Evolutionary conservation across 2,113 vertebrate species (phyloP).

Genomic region (Podarcis cretensis): DNA sequence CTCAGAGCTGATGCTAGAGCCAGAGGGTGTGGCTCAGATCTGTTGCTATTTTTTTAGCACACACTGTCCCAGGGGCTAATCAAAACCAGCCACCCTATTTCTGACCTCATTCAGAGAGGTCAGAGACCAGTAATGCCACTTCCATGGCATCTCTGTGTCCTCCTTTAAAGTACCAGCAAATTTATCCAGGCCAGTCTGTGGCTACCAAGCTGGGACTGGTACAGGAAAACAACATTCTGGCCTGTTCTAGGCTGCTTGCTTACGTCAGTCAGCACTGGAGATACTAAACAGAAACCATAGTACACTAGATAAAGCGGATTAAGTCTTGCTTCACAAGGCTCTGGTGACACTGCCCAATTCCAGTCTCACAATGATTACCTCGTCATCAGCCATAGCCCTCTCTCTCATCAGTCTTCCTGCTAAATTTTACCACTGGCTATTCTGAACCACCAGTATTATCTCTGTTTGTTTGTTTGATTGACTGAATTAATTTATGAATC

Average conservation of each 20-base stretch:
- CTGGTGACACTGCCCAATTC: neutral
- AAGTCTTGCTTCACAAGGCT: neutral
- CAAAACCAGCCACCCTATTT: neutral
- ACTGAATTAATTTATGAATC: too few relatives aligned
- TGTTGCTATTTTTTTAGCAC: constrained; percentile 6
- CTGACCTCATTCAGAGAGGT: neutral
- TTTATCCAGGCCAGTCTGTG: neutral
- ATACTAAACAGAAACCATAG: neutral
- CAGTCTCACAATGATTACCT: neutral
- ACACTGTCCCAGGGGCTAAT: neutral
- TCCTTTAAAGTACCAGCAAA: neutral
- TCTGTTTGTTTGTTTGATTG: too few relatives aligned
- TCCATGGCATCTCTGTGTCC: neutral
- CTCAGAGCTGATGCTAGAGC: neutral
- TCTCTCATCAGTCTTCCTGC: neutral
- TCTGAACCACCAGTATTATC: too few relatives aligned
- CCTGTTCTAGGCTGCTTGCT: neutral
- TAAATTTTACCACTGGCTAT: too few relatives aligned
- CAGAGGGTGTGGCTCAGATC: neutral
- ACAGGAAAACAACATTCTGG: neutral
- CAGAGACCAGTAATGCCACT: neutral
- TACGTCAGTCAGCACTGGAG: neutral
- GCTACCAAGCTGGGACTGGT: neutral
- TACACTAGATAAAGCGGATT: neutral
- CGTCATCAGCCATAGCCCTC: neutral